Evolutionary conservation across 2,888 invertebrate genomes (phyloP).

Genomic region (Melolontha melolontha): DNA sequence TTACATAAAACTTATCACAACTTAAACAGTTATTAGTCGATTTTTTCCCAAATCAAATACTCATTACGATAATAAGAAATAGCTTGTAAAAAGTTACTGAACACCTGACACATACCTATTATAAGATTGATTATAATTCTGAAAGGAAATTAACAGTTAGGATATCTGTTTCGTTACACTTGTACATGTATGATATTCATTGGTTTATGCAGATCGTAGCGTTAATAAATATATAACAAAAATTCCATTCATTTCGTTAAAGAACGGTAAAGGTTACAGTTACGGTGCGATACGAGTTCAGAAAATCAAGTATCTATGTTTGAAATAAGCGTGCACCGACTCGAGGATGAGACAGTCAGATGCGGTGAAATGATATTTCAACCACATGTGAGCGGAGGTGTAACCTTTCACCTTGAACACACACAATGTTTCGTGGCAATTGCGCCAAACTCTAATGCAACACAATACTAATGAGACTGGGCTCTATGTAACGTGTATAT

Average conservation of each 20-base stretch:
- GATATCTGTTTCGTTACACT: too few species aligned
- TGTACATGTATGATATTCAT: too few species aligned
- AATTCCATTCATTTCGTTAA: slow-evolving; percentile 15
- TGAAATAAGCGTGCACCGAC: slow-evolving; percentile 10
- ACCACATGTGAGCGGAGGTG: slow-evolving; percentile 39
- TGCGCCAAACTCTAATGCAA: slow-evolving; percentile 30
- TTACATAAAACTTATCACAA: too few species aligned
- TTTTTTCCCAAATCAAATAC: too few species aligned
- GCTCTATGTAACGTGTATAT: slow-evolving; percentile 1
- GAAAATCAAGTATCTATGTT: slow-evolving; percentile 19
- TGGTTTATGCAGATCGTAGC: too few species aligned
- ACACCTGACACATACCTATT: too few species aligned
- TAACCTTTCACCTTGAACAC: slow-evolving; percentile 43
- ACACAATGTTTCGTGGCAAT: slow-evolving; percentile 28
- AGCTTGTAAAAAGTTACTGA: too few species aligned
- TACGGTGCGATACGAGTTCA: slow-evolving; percentile 21
- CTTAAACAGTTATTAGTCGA: too few species aligned
- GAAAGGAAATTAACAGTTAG: too few species aligned
- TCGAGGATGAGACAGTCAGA: slow-evolving; percentile 24
- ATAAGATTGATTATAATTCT: too few species aligned
- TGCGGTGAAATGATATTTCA: slow-evolving; percentile 39
- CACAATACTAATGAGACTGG: slow-evolving; percentile 28
- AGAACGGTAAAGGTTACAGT: slow-evolving; percentile 23
- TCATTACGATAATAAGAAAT: too few species aligned
- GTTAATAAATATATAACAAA: slow-evolving; percentile 4